Base-by-base conservation (phyloP, 1,140 invertebrate genomes). In the Idris sp. region DNA sequence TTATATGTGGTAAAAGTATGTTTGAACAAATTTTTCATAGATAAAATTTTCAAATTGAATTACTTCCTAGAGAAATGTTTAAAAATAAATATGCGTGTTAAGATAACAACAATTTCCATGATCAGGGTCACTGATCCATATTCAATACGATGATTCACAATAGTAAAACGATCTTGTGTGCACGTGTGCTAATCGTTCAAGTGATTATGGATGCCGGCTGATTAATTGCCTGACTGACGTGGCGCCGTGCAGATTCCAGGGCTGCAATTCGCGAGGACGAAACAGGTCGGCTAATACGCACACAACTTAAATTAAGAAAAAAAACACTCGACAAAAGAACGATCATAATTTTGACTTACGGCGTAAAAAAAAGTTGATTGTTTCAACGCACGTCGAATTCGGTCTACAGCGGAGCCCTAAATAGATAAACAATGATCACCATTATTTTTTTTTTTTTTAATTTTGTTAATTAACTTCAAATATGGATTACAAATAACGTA, bases 391-490 rank as follows among this genome's bases (percentile, higher is more conserved):
- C 18, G 6, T n/a, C 36, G 49, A 30, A 68, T 69, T 76, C 65
- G 76, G 76, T 54, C 40, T 73, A 59, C 72, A 82, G 79, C 79
- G 82, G 82, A 76, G 81, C 82, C 80, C 80, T 84, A 80, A 82
- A 79, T 80, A 53, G 76, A 76, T 76, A 73, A 69, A 48, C 79
- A 81, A 25, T 31, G 10, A 65, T 58, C 62, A 44, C 44, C 65
- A 22, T 16, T 15, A 59, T 51, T 44, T 33, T 25, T 46, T 11
- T 1, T 25, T 11, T 14, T 48, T 58, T 33, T 36, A 46, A 2
- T 53, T 35, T 18, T 35, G n/a, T n/a, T n/a, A n/a, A n/a, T n/a
- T n/a, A n/a, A n/a, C n/a, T n/a, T n/a, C n/a, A n/a, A n/a, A n/a
- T n/a, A n/a, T n/a, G n/a, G n/a, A n/a, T n/a, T n/a, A n/a, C n/a